Percentiles rank a stretch among this genome's conserved stretches.
These are phyloP conservation scores for Drosophila yakuba DNA, from an alignment of 1,140 invertebrate genomes.

Conservation along the genomic window DNA sequence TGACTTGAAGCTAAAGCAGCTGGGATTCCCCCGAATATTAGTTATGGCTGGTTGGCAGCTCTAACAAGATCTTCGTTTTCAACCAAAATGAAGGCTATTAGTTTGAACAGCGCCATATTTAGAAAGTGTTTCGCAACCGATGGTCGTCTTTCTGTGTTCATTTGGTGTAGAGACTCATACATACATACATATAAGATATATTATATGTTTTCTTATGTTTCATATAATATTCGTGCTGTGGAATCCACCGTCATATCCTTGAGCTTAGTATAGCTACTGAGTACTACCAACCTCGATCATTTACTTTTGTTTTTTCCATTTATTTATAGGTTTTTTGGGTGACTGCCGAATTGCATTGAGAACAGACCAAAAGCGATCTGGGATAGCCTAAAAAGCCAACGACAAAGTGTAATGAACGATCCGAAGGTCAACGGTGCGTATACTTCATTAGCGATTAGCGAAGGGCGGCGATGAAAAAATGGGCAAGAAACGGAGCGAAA, in stretches of 20 bases:
- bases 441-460: slow-evolving; percentile 57
- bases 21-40: slow-evolving; percentile 15
- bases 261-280: neutral
- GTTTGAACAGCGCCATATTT: neutral
- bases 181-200: too few relatives aligned
- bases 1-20: neutral
- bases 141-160: neutral
- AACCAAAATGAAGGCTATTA: neutral
- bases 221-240: neutral
- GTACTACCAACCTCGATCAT: neutral
- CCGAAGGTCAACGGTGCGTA: slow-evolving; percentile 60
- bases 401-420: slow-evolving; percentile 54
- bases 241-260: neutral
- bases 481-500: neutral
- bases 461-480: neutral
- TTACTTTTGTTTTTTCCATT: slow-evolving; percentile 11
- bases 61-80: slow-evolving; percentile 7
- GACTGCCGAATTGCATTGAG: slow-evolving; percentile 58
- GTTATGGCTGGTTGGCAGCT: neutral
- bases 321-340: slow-evolving; percentile 68
- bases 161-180: neutral
- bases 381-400: slow-evolving; percentile 28
- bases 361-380: slow-evolving; percentile 23
- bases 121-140: slow-evolving; percentile 14
- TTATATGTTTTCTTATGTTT: neutral